A percentile compares a stretch with the other conserved stretches of the same genome.
These are phyloP conservation scores for Nesometra sesokonis DNA, from an alignment of 35 echinoderm and acorn worm species.

Conservation along the genomic window DNA sequence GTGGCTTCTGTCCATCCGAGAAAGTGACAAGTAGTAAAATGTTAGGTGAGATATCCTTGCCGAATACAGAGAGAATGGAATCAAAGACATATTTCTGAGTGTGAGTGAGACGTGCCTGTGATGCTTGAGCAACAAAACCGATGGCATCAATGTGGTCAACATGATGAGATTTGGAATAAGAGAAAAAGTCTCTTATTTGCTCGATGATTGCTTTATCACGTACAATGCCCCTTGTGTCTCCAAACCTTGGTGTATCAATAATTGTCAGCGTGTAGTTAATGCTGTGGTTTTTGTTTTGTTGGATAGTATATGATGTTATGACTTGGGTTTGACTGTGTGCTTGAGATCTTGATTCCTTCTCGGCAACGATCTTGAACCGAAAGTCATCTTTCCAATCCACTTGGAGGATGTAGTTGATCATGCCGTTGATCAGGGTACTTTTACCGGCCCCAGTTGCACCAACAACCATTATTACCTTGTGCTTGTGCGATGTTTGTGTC, in stretches of 20 bases:
- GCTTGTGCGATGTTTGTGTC: too few relatives aligned
- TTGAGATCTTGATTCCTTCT: conserved; percentile 8
- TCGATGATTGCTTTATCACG: conserved; percentile 31
- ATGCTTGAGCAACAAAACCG: conserved; percentile 40
- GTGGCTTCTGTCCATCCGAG: conserved; percentile 32
- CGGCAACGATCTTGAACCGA: conserved; percentile 40
- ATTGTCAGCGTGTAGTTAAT: conserved; percentile 39
- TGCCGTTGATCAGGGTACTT: conserved; percentile 37
- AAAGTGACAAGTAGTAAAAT: conserved; percentile 52
- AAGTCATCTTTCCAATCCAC: conserved; percentile 50
- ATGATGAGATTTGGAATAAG: neutral
- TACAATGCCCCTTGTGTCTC: conserved; percentile 34
- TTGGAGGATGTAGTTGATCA: conserved; percentile 42
- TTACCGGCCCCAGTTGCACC: conserved; percentile 65
- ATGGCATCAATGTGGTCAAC: conserved; percentile 54
- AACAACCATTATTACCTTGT: conserved; percentile 58
- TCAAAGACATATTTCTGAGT: conserved; percentile 48
- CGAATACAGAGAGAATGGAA: conserved; percentile 36
- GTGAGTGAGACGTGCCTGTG: conserved; percentile 6
- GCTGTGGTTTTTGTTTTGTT: neutral
- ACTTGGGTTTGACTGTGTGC: conserved; percentile 39
- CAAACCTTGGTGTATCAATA: conserved; percentile 48
- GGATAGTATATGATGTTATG: conserved; percentile 50
- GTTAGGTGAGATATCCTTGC: conserved; percentile 40
- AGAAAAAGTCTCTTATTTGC: conserved; percentile 25